These are phyloP conservation scores for Oscheius sp. DNA, from an alignment of 2,888 invertebrate species.

Conservation along the genomic window DNA sequence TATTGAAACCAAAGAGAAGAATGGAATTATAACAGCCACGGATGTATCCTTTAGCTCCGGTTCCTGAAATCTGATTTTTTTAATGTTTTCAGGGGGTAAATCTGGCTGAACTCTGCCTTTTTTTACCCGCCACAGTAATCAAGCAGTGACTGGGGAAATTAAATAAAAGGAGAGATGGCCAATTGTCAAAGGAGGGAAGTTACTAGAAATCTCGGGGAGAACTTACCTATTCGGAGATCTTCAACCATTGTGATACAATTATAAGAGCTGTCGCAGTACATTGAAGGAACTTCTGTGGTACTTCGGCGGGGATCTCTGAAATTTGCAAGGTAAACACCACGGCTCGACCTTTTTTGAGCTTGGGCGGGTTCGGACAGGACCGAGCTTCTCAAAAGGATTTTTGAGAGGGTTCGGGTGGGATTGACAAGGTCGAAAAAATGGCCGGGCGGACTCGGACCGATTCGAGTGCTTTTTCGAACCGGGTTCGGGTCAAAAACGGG, in stretches of 20 bases:
- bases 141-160: not conserved
- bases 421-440: too few relatives aligned
- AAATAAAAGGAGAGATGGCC: constrained; percentile 14
- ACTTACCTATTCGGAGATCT: constrained; percentile 65
- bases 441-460: too few relatives aligned
- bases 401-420: too few relatives aligned
- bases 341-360: too few relatives aligned
- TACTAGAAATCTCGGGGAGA: not conserved
- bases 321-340: too few relatives aligned
- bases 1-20: constrained; percentile 66
- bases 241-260: constrained; percentile 68
- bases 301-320: constrained; percentile 62
- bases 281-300: constrained; percentile 62
- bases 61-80: constrained; percentile 53
- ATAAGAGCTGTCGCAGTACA: constrained; percentile 57
- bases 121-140: constrained; percentile 2
- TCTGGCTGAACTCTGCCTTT: not conserved
- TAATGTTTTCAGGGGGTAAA: not conserved
- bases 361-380: too few relatives aligned
- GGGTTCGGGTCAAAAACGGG: too few relatives aligned
- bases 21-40: constrained; percentile 65
- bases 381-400: too few relatives aligned
- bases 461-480: too few relatives aligned
- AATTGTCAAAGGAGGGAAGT: not conserved
- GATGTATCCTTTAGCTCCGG: constrained; percentile 67